These are phyloP conservation scores for Balearica regulorum DNA, from an alignment of 2,797 vertebrate species.

Conservation along the genomic window DNA sequence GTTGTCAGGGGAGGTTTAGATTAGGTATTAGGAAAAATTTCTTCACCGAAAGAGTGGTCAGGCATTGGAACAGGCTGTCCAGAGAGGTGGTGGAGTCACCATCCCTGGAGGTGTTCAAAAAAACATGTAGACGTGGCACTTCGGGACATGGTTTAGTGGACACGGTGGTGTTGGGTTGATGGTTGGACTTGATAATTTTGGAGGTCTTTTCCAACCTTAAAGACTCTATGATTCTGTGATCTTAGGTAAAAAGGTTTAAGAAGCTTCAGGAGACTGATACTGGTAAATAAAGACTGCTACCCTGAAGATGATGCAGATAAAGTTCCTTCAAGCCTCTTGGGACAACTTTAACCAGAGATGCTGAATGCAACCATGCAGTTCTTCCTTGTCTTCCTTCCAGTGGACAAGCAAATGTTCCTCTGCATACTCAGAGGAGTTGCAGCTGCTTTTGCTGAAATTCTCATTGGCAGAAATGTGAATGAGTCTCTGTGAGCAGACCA, in stretches of 20 bases:
- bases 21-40: no score
- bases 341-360: neutral
- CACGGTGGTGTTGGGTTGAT: no score
- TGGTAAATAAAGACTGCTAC: neutral
- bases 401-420: neutral
- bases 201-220: no score
- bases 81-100: no score
- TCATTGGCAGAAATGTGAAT: neutral
- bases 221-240: no score
- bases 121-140: no score
- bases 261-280: neutral
- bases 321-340: neutral
- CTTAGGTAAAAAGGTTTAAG: neutral
- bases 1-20: no score
- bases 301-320: neutral
- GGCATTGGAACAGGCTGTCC: no score
- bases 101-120: no score
- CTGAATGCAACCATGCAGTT: neutral
- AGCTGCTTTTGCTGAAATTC: neutral
- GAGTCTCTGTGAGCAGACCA: neutral
- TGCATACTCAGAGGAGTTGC: neutral
- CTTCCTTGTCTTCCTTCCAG: neutral
- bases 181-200: no score
- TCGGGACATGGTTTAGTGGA: no score
- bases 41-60: no score